Base-by-base conservation (phyloP, 2,888 invertebrate species). In the Megamerina dolium region DNA sequence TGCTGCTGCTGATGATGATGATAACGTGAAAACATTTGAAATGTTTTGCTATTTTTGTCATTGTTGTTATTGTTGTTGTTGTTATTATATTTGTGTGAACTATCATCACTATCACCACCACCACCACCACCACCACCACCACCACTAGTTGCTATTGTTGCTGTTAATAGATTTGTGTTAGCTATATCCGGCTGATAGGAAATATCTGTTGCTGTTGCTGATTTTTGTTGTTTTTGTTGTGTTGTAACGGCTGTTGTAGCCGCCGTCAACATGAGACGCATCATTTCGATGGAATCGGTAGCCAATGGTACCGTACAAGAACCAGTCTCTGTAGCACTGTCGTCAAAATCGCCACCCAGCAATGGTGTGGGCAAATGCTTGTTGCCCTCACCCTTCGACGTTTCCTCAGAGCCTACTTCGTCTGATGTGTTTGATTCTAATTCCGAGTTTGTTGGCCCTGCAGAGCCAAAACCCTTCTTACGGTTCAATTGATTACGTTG, bases 291-390 rank as follows among this genome's bases (percentile, higher is more conserved):
- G 27, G 67, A 65, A 43, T 67, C 69, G 5, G 61, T 55, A 19
- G 56, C 51, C 49, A 69, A 36, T 3, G 67, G 70, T 5, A 68
- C 70, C 29, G 64, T 63, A 38, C 70, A 69, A 14, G 70, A 69
- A 18, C 70, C 70, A 30, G 61, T 61, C 43, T 69, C 67, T 1
- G 68, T 64, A 32, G 58, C 63, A 16, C 58, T 59, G 45, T 67
- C 67, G 16, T 59, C 63, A 44, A 56, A 59, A 33, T 57, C 55
- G 36, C 21, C 36, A 20, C 12, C 30, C 4, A 20, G 14, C 23
- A n/a, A 39, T 41, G 14, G 32, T 21, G 10, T 18, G 37, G 27
- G 35, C 32, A n/a, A 17, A 34, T 41, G 33, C 21, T 19, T 40
- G 33, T 37, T 37, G 21, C 19, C 41, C 14, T 40, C 46, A 3